phyloP scores from a whole-genome alignment of 2,113 vertebrate genomes.

The Canis aureus region DNA sequence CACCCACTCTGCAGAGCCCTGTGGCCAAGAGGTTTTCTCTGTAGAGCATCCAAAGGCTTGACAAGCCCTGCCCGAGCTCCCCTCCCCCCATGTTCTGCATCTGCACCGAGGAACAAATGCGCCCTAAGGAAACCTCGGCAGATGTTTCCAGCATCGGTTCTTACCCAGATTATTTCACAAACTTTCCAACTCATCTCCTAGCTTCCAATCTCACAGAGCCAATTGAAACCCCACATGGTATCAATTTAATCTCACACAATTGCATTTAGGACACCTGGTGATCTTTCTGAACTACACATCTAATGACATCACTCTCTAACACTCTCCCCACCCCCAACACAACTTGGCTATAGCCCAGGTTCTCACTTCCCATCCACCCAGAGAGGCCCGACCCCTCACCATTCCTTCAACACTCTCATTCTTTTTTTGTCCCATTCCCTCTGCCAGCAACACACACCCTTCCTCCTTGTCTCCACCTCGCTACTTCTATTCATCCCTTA shows the following conservation, averaged over 20 bases:
- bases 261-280: background rate
- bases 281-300: background rate
- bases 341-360: background rate
- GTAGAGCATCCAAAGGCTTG: background rate
- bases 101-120: background rate
- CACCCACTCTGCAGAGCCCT: background rate
- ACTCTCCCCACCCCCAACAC: background rate
- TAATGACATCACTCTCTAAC: background rate
- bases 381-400: background rate
- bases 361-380: background rate
- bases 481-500: slow-evolving; percentile 10
- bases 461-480: background rate
- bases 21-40: background rate
- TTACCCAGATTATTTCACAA: background rate
- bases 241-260: background rate
- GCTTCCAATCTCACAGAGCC: background rate
- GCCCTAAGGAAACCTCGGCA: background rate
- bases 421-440: background rate
- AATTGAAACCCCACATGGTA: background rate
- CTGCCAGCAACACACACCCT: background rate
- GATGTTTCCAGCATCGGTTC: background rate
- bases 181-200: background rate
- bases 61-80: background rate
- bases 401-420: background rate
- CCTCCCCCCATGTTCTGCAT: background rate